Percentiles rank a stretch among this genome's conserved stretches.
phyloP scores from a whole-genome alignment of 2,797 vertebrate species.

The Eospalax fontanierii region DNA sequence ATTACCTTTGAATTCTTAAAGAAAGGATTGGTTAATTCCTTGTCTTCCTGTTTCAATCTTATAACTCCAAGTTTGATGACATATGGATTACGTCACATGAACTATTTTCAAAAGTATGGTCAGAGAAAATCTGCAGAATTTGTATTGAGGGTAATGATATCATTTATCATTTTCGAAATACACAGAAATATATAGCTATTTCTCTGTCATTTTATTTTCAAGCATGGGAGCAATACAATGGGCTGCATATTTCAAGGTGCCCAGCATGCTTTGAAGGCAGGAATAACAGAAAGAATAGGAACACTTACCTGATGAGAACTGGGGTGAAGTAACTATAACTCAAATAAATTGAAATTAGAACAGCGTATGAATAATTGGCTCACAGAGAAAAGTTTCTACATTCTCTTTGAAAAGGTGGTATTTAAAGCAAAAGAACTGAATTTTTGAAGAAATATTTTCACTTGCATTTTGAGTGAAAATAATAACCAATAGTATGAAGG shows the following conservation, averaged over 20 bases:
- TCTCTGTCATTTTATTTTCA: not conserved
- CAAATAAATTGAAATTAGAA: conserved; percentile 18
- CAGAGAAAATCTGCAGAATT: not conserved
- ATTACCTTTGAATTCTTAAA: not conserved
- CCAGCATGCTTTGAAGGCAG: not conserved
- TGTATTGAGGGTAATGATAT: not conserved
- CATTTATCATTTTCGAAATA: not conserved
- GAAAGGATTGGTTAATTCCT: not conserved
- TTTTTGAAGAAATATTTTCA: not conserved
- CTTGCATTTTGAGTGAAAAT: not conserved
- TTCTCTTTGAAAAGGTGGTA: not conserved
- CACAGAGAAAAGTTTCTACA: rapidly evolving
- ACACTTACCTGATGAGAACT: not conserved
- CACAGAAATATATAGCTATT: not conserved
- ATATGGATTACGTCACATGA: not conserved
- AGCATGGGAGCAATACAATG: not conserved
- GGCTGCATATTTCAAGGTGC: not conserved
- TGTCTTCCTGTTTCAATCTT: not conserved
- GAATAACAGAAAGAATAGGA: not conserved
- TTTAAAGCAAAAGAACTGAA: not conserved
- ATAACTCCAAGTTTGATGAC: not conserved
- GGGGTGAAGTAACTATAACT: not conserved
- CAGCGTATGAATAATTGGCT: not conserved
- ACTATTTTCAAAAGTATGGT: not conserved
- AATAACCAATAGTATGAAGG: not conserved